Percentiles rank a stretch among this genome's conserved stretches.
Evolutionary conservation across 2,888 invertebrate genomes (phyloP).

Genomic region (Mystacides longicornis): DNA sequence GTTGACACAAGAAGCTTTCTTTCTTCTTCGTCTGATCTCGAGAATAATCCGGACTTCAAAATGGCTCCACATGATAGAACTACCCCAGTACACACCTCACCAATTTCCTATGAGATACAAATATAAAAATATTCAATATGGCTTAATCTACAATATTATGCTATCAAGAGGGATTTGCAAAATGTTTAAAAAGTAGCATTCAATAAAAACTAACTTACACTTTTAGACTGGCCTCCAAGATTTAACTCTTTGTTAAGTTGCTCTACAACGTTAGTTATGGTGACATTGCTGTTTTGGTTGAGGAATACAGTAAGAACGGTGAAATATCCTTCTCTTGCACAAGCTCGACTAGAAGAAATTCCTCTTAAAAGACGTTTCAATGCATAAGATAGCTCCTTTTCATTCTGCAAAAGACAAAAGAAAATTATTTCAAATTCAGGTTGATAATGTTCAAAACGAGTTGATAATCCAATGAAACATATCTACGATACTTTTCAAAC

Average conservation of each 20-base stretch:
- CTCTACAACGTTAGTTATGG: constrained; percentile 48
- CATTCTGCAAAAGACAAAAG: constrained; percentile 37
- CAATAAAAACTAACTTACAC: constrained; percentile 45
- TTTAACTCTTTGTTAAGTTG: constrained; percentile 59
- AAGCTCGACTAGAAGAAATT: constrained; percentile 58
- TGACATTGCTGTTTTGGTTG: constrained; percentile 41
- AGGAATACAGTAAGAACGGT: constrained; percentile 59
- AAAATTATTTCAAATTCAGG: too few species aligned
- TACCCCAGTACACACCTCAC: constrained; percentile 63
- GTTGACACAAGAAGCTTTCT: constrained; percentile 36
- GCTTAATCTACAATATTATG: neutral
- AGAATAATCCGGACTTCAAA: constrained; percentile 55
- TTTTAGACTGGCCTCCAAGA: constrained; percentile 54
- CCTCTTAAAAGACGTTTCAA: constrained; percentile 64
- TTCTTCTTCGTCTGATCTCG: constrained; percentile 44
- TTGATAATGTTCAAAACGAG: too few species aligned
- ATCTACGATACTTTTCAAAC: neutral
- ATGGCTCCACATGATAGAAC: constrained; percentile 64
- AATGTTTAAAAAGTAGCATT: neutral
- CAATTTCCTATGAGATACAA: constrained; percentile 55
- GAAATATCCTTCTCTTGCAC: constrained; percentile 61
- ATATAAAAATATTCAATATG: neutral
- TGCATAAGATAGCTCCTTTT: constrained; percentile 57
- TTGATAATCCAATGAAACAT: too few species aligned
- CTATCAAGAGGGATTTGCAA: neutral